Evolutionary conservation across 1,140 invertebrate species (phyloP), one percentile per base, ranked within the genome.

Genomic region (Drosophila micromelanica): DNA sequence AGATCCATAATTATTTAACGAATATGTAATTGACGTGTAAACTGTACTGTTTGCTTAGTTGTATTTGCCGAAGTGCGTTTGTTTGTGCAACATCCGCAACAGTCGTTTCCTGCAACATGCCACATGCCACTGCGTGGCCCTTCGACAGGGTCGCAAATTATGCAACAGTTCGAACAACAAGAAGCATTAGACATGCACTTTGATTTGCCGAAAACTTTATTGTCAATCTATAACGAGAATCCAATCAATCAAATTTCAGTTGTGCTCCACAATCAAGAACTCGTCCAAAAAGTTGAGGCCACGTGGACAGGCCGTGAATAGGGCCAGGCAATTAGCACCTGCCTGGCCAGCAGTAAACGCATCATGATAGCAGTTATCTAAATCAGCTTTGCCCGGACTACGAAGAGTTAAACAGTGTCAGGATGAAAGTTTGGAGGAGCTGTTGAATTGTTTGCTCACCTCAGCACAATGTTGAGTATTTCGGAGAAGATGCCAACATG

Each of bases 401-500:
- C 49, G 62, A 62, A 62, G 52, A 74, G 55, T 37, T 35, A n/a
- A 38, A 38, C 20, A 9, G 20, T 5, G 35, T 12, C 8, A 54
- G 17, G 17, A n/a, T n/a, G 56, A 46, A 23, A 15, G 56, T 42
- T n/a, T 27, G 37, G 13, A 42, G 20, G 37, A 15, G 15, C 7
- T 20, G 17, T 17, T 17, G 23, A 67, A 52, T 48, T 57, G 59
- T 61, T 75, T 30, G 57, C 81, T 87, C 42, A 92, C 91, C 82
- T 90, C 13, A 92, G 69, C 5, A 92, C 54, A 40, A 90, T 80
- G 67, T 92, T 77, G 38, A 92, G 65, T 13, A 92, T 77, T 77
- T 91, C 86, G 5, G 91, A 79, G 38, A 91, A 90, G n/a, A 92
- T 64, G n/a, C 82, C 91, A 1, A 89, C 65, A 57, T 91, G 90